Base-by-base conservation (phyloP, 92 coral and sea anemone species). In the Heliopora coerulea region DNA sequence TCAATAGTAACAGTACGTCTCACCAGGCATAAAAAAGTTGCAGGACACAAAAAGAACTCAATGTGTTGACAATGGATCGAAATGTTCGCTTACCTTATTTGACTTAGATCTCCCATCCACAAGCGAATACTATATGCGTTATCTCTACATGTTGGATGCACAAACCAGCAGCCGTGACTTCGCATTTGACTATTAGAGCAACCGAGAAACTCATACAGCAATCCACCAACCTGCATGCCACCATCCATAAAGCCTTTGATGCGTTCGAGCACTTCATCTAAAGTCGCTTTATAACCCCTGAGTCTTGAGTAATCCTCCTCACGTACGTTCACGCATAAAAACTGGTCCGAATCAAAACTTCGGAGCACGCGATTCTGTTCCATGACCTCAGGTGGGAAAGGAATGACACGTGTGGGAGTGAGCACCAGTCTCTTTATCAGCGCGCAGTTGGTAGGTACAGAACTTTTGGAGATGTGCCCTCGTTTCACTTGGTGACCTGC, bases 51-150 rank as follows among this genome's bases (percentile, higher is more conserved):
- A n/a, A n/a, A n/a, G n/a, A n/a, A n/a, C n/a, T n/a, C n/a, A n/a
- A n/a, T n/a, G n/a, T n/a, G n/a, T n/a, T n/a, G n/a, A n/a, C n/a
- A n/a, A n/a, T n/a, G n/a, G n/a, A n/a, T n/a, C n/a, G n/a, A n/a
- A n/a, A n/a, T n/a, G n/a, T n/a, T n/a, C n/a, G 52, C 86, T 29
- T 73, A 89, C 98, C 95, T 90, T 77, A 93, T 93, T 19, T 49
- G 23, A 17, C 84, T 83, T 32, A 93, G 87, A 85, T 93, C 98
- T 24, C 98, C 98, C 98, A 93, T 93, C 98, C 98, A 93, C 20
- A 57, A 8, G 20, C 98, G 91, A 54, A 93, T 87, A 33, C 75
- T 86, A 5, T 58, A 78, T n/a, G 98, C 96, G 21, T 85, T 33
- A 29, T 58, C 46, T 31, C 46, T 56, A 11, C 80, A 80, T 3